phyloP scores from a whole-genome alignment of 2,888 invertebrate species.

The Abrostola triplasia region DNA sequence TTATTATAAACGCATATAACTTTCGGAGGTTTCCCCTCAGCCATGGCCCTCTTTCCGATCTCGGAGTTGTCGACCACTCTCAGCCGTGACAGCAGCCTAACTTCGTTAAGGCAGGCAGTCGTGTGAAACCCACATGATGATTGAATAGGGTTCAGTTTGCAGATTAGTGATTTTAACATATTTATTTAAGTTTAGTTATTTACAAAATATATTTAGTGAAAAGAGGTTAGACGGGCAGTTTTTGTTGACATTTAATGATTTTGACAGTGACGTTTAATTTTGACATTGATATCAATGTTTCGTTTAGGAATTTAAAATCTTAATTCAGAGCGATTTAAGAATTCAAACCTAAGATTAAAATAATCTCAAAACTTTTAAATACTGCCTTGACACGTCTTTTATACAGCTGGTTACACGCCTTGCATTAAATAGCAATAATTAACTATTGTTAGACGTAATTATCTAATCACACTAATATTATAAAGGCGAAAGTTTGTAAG shows the following conservation, averaged over 20 bases:
- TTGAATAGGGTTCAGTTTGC: constrained; percentile 60
- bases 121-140: constrained; percentile 86
- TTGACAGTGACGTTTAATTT: not conserved
- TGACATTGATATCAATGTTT: not conserved
- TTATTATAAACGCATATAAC: constrained; percentile 98
- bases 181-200: constrained; percentile 39
- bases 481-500: no score
- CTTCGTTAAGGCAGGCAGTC: constrained; percentile 89
- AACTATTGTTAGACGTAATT: no score
- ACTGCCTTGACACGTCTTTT: no score
- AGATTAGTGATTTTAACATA: constrained; percentile 76
- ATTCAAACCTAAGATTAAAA: no score
- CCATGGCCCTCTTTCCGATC: constrained; percentile 97
- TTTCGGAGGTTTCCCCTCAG: constrained; percentile 97
- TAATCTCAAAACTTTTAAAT: no score
- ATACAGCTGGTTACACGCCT: no score
- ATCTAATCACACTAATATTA: no score
- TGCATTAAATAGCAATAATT: not conserved
- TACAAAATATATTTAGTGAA: not conserved
- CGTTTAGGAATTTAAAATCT: not conserved
- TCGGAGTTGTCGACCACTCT: constrained; percentile 99
- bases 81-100: constrained; percentile 92
- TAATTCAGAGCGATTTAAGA: no score
- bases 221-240: constrained; percentile 46
- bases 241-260: not conserved